Evolutionary conservation across 2,888 invertebrate species (phyloP).

Genomic region (Parnassius apollo): DNA sequence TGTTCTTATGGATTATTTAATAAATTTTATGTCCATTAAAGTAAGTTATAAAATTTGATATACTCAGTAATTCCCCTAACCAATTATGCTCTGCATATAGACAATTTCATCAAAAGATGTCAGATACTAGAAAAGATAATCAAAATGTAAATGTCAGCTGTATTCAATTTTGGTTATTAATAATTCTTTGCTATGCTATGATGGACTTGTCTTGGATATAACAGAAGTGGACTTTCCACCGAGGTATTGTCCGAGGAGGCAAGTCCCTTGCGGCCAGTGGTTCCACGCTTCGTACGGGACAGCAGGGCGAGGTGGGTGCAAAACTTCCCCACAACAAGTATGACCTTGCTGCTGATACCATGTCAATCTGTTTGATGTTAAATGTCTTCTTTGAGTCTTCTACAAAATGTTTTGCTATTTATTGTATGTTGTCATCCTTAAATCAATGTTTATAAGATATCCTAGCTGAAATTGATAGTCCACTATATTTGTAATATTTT

Average conservation of each 20-base stretch:
- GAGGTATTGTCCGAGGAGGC: slow-evolving; percentile 88
- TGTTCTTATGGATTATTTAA: background rate
- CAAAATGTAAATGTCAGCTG: slow-evolving; percentile 3
- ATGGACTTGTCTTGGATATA: slow-evolving; percentile 61
- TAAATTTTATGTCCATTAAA: slow-evolving; percentile 4
- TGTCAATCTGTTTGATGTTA: slow-evolving; percentile 49
- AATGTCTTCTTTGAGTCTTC: slow-evolving; percentile 54
- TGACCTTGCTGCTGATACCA: slow-evolving; percentile 43
- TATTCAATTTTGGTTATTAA: slow-evolving; percentile 18
- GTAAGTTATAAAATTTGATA: slow-evolving; percentile 5
- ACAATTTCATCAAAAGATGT: slow-evolving; percentile 13
- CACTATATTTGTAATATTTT: slow-evolving; percentile 18
- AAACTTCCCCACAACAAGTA: slow-evolving; percentile 45
- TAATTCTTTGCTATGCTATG: slow-evolving; percentile 31
- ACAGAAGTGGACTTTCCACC: slow-evolving; percentile 91
- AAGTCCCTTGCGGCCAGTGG: slow-evolving; percentile 79
- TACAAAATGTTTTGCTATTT: slow-evolving; percentile 38
- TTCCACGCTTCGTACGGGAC: slow-evolving; percentile 69
- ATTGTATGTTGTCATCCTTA: slow-evolving; percentile 26
- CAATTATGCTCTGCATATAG: slow-evolving; percentile 14
- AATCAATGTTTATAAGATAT: slow-evolving; percentile 31
- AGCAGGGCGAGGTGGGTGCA: slow-evolving; percentile 78
- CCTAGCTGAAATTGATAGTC: slow-evolving; percentile 28
- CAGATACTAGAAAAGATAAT: slow-evolving; percentile 4
- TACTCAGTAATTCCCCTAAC: slow-evolving; percentile 2